Evolutionary conservation across 2,113 vertebrate species (phyloP), one percentile per base, ranked within the genome.

Genomic region (Sander lucioperca): DNA sequence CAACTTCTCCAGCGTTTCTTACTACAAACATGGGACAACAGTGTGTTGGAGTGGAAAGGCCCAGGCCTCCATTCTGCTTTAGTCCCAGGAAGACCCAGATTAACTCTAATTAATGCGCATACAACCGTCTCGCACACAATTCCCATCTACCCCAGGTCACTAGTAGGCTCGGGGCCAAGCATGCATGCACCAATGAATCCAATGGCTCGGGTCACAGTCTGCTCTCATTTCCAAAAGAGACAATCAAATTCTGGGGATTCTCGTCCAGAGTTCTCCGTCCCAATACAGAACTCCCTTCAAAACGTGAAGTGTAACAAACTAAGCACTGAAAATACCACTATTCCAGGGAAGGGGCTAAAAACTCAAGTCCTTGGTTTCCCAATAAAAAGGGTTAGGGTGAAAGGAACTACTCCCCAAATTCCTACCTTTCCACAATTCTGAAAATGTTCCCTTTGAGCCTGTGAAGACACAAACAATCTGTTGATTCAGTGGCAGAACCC

Each of bases 381-480:
- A 59, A 68, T 19, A 25, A 69, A 33, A 33, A 33, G 33, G 33
- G 33, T 33, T 13, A 25, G 53, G 45, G 48, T 58, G 53, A 58
- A 89, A 68, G 59, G 48, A 69, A 82, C 81, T 45, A 50, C 54
- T 74, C 51, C 63, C 43, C 51, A 76, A 89, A 87, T 89, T 86
- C 88, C 84, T 86, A 82, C 81, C 81, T 92, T 91, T 91, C 71
- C 76, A 76, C 80, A 82, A 84, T 79, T 79, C 74, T 73, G 27
- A 90, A 91, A 91, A 91, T 25, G 77, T 61, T 74, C 82, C 75
- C 85, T 88, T 89, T 90, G 80, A 93, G 89, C 70, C 76, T 56
- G 62, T 27, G 43, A 82, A 83, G 89, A 90, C 79, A 85, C 89
- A 92, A 91, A 93, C 88, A 92, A 91, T 83, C 89, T 92, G 86